phyloP scores from a whole-genome alignment of 2,888 invertebrate species.

The Notodonta dromedarius region DNA sequence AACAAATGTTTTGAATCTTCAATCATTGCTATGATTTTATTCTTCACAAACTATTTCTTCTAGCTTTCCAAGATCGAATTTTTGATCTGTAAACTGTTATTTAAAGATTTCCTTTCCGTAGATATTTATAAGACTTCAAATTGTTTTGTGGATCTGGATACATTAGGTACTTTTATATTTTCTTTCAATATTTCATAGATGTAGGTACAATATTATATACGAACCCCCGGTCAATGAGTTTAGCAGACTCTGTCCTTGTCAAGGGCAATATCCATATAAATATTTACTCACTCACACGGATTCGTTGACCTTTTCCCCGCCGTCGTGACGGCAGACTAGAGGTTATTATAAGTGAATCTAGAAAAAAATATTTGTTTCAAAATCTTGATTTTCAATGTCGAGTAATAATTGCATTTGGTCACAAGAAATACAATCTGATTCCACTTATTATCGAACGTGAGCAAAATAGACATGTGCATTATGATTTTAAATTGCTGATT shows the following conservation, averaged over 20 bases:
- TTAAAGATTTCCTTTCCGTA: too few species aligned
- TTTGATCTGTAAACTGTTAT: too few species aligned
- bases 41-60: not conserved
- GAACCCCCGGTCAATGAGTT: conserved; percentile 50
- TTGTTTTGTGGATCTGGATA: not conserved
- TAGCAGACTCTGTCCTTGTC: conserved; percentile 60
- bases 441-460: too few species aligned
- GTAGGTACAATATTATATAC: conserved; percentile 27
- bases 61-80: too few species aligned
- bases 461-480: too few species aligned
- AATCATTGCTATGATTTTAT: conserved; percentile 1
- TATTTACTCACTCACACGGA: conserved; percentile 43
- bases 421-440: too few species aligned
- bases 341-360: conserved; percentile 17
- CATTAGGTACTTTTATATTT: not conserved
- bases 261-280: conserved; percentile 68
- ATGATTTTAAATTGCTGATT: not conserved
- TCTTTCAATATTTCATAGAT: not conserved
- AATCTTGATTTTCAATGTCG: conserved; percentile 25
- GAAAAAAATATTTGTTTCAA: conserved; percentile 15
- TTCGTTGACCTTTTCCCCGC: conserved; percentile 50
- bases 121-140: too few species aligned
- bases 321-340: conserved; percentile 41
- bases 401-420: not conserved
- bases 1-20: not conserved